Evolutionary conservation across 1,140 invertebrate species (phyloP).

Genomic region (Bombus difficillimus): DNA sequence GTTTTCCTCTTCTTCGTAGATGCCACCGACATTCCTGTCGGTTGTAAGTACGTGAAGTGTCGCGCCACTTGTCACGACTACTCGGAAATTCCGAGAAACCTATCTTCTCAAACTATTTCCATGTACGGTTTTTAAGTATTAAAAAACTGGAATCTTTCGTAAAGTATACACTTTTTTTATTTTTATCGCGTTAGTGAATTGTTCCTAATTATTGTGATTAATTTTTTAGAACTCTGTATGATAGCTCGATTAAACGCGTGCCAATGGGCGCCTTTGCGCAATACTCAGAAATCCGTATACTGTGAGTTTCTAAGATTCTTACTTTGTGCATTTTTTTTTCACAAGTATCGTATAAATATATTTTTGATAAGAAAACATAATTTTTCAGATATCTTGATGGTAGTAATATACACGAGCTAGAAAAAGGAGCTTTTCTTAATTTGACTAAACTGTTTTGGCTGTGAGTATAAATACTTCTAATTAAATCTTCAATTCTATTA

Average conservation of each 20-base stretch:
- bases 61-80: constrained; percentile 66
- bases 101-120: constrained; percentile 64
- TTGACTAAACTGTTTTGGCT: constrained; percentile 70
- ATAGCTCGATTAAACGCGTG: constrained; percentile 66
- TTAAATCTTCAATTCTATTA: not conserved
- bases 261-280: constrained; percentile 54
- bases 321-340: not conserved
- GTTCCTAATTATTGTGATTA: constrained; percentile 10
- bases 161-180: not conserved
- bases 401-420: constrained; percentile 69
- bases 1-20: constrained; percentile 44
- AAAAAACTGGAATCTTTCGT: not conserved
- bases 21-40: constrained; percentile 40
- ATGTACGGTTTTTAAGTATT: constrained; percentile 62
- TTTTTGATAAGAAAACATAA: not conserved
- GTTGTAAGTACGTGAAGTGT: constrained; percentile 70
- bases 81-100: constrained; percentile 66
- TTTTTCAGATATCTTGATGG: constrained; percentile 70
- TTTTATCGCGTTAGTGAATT: constrained; percentile 1
- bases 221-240: constrained; percentile 69
- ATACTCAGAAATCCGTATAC: constrained; percentile 65
- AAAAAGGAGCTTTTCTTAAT: constrained; percentile 65
- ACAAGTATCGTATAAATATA: too few relatives aligned
- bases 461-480: constrained; percentile 64
- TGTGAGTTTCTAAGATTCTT: constrained; percentile 71